A percentile compares a stretch with the other conserved stretches of the same genome.
phyloP scores from a whole-genome alignment of 2,888 invertebrate genomes.

The Tachina lurida region DNA sequence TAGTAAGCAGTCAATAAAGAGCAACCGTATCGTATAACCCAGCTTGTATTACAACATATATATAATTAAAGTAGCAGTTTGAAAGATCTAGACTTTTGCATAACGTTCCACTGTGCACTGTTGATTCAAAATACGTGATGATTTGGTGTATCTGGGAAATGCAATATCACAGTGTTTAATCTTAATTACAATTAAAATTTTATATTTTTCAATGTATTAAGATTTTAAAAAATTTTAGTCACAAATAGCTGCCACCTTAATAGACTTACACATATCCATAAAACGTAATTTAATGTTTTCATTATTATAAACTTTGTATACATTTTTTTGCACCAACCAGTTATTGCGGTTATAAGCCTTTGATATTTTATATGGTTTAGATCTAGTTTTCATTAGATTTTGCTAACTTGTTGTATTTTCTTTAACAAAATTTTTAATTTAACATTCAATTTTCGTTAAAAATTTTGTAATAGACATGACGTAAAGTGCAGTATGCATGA shows the following conservation, averaged over 20 bases:
- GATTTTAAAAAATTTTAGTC: background rate
- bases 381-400: constrained; percentile 21
- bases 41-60: no score
- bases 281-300: constrained; percentile 40
- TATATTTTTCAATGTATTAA: no score
- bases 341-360: constrained; percentile 42
- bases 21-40: no score
- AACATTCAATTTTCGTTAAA: background rate
- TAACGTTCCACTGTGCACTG: no score
- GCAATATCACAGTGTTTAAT: no score
- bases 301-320: constrained; percentile 26
- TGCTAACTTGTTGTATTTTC: background rate
- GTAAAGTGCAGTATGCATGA: background rate
- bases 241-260: constrained; percentile 15
- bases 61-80: no score
- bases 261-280: constrained; percentile 30
- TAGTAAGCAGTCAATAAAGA: no score
- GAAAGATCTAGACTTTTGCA: no score
- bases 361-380: constrained; percentile 55
- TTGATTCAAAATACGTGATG: no score
- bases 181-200: no score
- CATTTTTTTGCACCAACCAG: constrained; percentile 2
- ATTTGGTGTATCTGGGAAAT: no score
- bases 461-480: background rate
- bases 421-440: background rate